Evolutionary conservation across 2,113 vertebrate species (phyloP).

Genomic region (Corapipo altera): DNA sequence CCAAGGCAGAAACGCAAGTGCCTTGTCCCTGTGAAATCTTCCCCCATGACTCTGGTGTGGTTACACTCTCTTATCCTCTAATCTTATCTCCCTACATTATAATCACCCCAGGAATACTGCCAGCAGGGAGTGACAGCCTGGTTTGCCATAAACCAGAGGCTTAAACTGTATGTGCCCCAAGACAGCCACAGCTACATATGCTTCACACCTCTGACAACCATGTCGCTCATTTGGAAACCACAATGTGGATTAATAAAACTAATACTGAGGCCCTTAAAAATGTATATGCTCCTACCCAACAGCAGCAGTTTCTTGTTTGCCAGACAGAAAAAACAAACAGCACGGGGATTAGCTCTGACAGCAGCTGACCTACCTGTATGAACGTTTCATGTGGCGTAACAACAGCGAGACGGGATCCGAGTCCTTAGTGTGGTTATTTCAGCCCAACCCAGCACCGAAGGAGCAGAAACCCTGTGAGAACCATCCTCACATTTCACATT

Average conservation of each 20-base stretch:
- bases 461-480: background rate
- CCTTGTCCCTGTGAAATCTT: background rate
- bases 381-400: background rate
- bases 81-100: background rate
- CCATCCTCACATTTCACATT: rapidly evolving
- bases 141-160: background rate
- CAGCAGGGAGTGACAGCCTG: background rate
- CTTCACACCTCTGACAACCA: background rate
- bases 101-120: background rate
- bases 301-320: background rate
- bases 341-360: background rate
- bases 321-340: background rate
- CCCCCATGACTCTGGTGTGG: background rate
- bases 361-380: background rate
- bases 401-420: background rate
- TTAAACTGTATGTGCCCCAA: background rate
- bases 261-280: background rate
- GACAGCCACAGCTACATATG: background rate
- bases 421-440: background rate
- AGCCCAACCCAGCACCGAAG: background rate
- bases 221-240: background rate
- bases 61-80: background rate
- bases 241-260: background rate
- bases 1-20: background rate
- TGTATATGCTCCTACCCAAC: background rate